phyloP scores from a whole-genome alignment of 2,888 invertebrate genomes.

The Schrankia costaestrigalis region DNA sequence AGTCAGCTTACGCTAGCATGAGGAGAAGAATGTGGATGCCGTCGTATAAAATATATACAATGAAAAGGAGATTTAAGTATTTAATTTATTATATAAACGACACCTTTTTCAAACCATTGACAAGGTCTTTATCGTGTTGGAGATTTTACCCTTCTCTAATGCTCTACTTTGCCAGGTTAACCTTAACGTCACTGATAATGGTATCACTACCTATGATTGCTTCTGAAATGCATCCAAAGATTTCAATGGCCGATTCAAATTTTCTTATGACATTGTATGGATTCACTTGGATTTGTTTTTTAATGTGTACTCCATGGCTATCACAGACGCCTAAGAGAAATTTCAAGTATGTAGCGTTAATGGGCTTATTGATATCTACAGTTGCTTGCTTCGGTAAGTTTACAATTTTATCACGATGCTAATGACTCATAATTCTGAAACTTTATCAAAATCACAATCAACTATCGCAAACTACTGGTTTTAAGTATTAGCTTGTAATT shows the following conservation, averaged over 20 bases:
- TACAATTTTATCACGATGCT: background rate
- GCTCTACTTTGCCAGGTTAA: conserved; percentile 57
- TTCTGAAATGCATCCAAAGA: conserved; percentile 56
- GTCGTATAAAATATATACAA: conserved; percentile 65
- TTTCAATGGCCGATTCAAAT: conserved; percentile 61
- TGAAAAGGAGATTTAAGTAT: conserved; percentile 57
- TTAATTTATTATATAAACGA: conserved; percentile 63
- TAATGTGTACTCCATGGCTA: conserved; percentile 69
- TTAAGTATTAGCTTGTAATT: no score
- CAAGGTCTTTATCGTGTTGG: conserved; percentile 67
- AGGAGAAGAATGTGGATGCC: conserved; percentile 64
- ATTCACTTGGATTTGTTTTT: conserved; percentile 73
- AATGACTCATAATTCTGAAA: no score
- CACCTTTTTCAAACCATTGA: conserved; percentile 69
- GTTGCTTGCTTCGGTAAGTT: conserved; percentile 63
- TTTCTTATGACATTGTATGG: conserved; percentile 68
- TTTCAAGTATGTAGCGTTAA: conserved; percentile 61
- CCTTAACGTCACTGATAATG: conserved; percentile 58
- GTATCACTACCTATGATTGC: conserved; percentile 63
- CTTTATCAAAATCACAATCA: background rate
- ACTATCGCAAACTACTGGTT: no score
- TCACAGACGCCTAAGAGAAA: conserved; percentile 68
- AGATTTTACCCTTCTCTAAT: conserved; percentile 71
- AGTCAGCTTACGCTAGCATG: conserved; percentile 61
- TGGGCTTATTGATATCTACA: conserved; percentile 59